Conservation (phyloP, 2,888 invertebrate genomes). For the Ariolimax columbianus region DNA sequence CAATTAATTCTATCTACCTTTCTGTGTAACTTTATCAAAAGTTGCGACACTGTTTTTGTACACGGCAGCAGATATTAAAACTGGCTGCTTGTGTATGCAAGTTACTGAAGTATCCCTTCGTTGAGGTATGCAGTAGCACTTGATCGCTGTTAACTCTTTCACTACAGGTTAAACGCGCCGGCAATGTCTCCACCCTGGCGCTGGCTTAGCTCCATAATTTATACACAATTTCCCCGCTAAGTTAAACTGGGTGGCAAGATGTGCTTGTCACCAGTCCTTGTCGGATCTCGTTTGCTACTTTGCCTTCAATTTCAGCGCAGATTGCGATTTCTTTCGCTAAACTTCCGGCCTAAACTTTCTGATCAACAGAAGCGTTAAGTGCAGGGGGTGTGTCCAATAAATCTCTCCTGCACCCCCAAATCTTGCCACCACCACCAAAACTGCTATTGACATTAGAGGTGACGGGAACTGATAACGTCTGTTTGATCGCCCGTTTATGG, state of each 20-base stretch:
- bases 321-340: not conserved
- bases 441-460: not conserved
- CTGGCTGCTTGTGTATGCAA: not conserved
- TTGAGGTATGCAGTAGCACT: not conserved
- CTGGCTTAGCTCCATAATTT: not conserved
- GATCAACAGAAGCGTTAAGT: not conserved
- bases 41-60: too few species aligned
- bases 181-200: not conserved
- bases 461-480: not conserved
- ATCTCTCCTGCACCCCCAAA: not conserved
- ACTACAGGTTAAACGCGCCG: not conserved
- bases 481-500: not conserved
- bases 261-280: not conserved
- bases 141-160: too few species aligned
- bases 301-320: not conserved
- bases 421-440: not conserved
- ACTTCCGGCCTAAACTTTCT: conserved; percentile 2
- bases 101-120: not conserved
- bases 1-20: too few species aligned
- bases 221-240: not conserved
- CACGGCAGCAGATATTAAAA: too few species aligned
- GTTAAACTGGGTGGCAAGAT: conserved; percentile 5
- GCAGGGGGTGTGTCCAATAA: not conserved
- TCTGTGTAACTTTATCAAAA: too few species aligned
- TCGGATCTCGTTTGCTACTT: not conserved